Evolutionary conservation across 2,797 vertebrate genomes (phyloP), one percentile per base, ranked within the genome.

Genomic region (Propithecus deckenii): DNA sequence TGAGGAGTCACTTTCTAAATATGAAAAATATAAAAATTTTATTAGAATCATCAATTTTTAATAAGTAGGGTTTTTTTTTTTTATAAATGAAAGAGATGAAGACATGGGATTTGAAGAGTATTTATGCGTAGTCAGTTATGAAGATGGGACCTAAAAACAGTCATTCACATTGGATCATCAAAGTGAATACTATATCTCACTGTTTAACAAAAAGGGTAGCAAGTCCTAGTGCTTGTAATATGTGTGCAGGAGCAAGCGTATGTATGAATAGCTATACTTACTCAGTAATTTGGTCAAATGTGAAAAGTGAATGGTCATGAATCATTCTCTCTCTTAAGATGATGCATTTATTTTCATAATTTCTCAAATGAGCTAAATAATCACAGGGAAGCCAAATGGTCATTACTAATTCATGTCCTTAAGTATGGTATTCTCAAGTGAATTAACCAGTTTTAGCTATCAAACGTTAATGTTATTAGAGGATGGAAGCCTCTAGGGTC

Each of bases 331-430:
- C 25, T n/a, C 20, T 89, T 79, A 87, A 96, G 59, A 94, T 46
- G 46, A 94, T 57, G 18, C 13, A 86, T 86, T 94, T 92, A 72
- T 93, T 94, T 96, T 91, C 52, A 94, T 71, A 71, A 65, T 85
- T 87, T 93, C 84, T 79, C 63, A 74, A 83, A 86, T 22, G n/a
- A 90, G 43, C 41, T 83, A 78, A 94, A 72, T 46, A 84, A 79
- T 84, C 69, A 79, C 2, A 96, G 18, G 50, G 17, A 72, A 6
- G 14, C 10, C 32, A 78, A 81, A 65, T 81, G 50, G 11, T 41
- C 9, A 52, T 63, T 67, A 75, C 46, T 71, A 63, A 67, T 67
- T 84, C 30, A 67, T n/a, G 38, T 79, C 17, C 55, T 46, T 79
- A 79, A 94, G 41, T 52, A 57, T 10, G 78, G 22, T 71, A 72